Percentiles rank a stretch among this genome's conserved stretches.
phyloP scores from a whole-genome alignment of 2,888 invertebrate genomes.

The Trimorus sp. region DNA sequence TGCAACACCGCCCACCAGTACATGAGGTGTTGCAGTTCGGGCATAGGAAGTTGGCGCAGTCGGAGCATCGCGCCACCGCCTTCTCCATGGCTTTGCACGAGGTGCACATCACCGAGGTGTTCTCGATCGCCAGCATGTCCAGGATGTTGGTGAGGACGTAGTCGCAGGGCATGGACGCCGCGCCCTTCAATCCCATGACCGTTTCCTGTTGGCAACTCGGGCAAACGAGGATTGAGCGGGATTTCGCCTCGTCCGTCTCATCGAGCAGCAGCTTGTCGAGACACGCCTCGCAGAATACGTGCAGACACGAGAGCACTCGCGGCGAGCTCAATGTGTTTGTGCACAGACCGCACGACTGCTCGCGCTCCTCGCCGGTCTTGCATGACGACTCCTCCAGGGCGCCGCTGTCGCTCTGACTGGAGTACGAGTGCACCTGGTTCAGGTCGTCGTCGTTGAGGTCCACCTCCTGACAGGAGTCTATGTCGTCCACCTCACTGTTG shows the following conservation, averaged over 20 bases:
- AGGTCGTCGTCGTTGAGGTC: too few species aligned
- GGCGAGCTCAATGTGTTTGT: slow-evolving; percentile 47
- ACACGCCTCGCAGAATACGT: slow-evolving; percentile 97
- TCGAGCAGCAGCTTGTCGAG: slow-evolving; percentile 90
- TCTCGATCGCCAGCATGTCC: slow-evolving; percentile 90
- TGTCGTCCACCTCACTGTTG: too few species aligned
- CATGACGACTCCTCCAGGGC: too few species aligned
- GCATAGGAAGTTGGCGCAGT: slow-evolving; percentile 97
- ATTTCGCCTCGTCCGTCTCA: slow-evolving; percentile 87
- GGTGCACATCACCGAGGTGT: slow-evolving; percentile 88
- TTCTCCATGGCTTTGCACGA: slow-evolving; percentile 98
- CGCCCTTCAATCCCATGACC: slow-evolving; percentile 89
- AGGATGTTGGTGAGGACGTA: slow-evolving; percentile 93
- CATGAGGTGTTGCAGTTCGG: slow-evolving; percentile 95
- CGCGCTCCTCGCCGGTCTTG: too few species aligned
- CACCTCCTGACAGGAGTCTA: too few species aligned
- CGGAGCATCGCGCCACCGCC: slow-evolving; percentile 96
- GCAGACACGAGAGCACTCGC: slow-evolving; percentile 94
- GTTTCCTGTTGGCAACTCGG: slow-evolving; percentile 94
- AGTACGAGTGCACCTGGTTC: too few species aligned
- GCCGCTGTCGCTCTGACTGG: too few species aligned
- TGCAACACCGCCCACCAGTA: too few species aligned
- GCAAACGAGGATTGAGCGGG: slow-evolving; percentile 86
- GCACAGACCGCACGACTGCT: too few species aligned
- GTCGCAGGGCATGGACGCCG: slow-evolving; percentile 91